Base-by-base conservation (phyloP, 2,113 vertebrate species). In the Odontesthes bonariensis region DNA sequence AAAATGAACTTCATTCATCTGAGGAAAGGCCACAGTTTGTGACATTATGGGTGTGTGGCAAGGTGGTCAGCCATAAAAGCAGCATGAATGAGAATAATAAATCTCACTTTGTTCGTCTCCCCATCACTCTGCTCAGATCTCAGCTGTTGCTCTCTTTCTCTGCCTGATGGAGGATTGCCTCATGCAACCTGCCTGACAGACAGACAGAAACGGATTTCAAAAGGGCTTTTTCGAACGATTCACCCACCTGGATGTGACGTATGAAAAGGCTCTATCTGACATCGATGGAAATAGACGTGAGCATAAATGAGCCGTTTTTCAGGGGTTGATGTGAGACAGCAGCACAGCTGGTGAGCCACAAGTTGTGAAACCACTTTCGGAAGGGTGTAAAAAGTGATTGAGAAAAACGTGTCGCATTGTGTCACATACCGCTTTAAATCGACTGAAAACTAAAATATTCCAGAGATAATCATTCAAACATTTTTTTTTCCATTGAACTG, bases 191-290 rank as follows among this genome's bases (percentile, higher is more conserved):
- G 33, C 6, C 73, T 74, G 72, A 47, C 19, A 35, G 44, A 52
- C 42, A 35, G 42, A 17, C 55, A 47, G 65, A n/a, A 59, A 60
- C 27, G 22, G 46, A 55, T 75, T 75, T 75, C 22, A 69, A 63
- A 85, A 74, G 69, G 56, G 13, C 32, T 75, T 64, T 69, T 40
- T 47, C 3, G 17, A 51, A 70, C 57, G 61, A n/a, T 67, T 77
- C 62, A 70, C 76, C 83, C 77, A 68, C 57, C 47, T 60, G 56
- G 27, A 68, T 57, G 56, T 3, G 6, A 56, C 17, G 40, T 62
- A 60, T 64, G 63, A 83, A 77, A 79, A 82, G 77, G 56, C 73
- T 85, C 64, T 74, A 35, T 86, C 89, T 88, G 85, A 91, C 84
- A 88, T 23, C 5, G 82, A 82, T 67, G 73, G 75, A 73, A 69